Conservation (phyloP, 2,797 vertebrate species). For the Phataginus tricuspis region DNA sequence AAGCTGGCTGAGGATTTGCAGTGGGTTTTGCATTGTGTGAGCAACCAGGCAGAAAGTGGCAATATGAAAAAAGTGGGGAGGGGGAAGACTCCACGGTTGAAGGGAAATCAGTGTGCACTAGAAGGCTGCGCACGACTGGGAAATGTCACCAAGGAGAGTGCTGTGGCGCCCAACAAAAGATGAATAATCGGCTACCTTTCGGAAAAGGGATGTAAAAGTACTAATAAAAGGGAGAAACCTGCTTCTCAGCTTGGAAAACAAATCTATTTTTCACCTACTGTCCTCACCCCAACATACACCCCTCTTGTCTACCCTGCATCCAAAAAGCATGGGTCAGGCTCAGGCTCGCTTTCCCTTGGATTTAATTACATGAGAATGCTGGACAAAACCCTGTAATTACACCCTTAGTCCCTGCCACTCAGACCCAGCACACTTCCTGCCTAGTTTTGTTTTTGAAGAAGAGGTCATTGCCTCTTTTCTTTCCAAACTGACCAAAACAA, state of each 20-base stretch:
- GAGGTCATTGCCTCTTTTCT: slow-evolving; percentile 84
- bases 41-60: slow-evolving; percentile 66
- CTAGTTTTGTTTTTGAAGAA: slow-evolving; percentile 77
- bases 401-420: slow-evolving; percentile 82
- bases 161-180: slow-evolving; percentile 60
- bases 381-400: slow-evolving; percentile 86
- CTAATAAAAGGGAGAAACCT: slow-evolving; percentile 29
- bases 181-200: slow-evolving; percentile 59
- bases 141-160: slow-evolving; percentile 67
- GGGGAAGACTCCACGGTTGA: not conserved
- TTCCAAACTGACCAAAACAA: slow-evolving; percentile 84
- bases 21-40: slow-evolving; percentile 45
- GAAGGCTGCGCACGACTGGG: not conserved
- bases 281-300: not conserved
- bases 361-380: slow-evolving; percentile 80
- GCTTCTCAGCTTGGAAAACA: slow-evolving; percentile 57
- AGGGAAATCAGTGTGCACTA: slow-evolving; percentile 19
- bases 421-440: slow-evolving; percentile 86
- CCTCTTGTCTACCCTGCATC: slow-evolving; percentile 28
- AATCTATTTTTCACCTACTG: slow-evolving; percentile 57
- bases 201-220: slow-evolving; percentile 50
- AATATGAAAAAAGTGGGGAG: slow-evolving; percentile 46
- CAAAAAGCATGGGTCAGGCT: slow-evolving; percentile 68
- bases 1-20: slow-evolving; percentile 50
- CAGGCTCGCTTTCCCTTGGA: slow-evolving; percentile 74